Evolutionary conservation across 1,140 invertebrate genomes (phyloP).

Genomic region (Babylonia areolata): DNA sequence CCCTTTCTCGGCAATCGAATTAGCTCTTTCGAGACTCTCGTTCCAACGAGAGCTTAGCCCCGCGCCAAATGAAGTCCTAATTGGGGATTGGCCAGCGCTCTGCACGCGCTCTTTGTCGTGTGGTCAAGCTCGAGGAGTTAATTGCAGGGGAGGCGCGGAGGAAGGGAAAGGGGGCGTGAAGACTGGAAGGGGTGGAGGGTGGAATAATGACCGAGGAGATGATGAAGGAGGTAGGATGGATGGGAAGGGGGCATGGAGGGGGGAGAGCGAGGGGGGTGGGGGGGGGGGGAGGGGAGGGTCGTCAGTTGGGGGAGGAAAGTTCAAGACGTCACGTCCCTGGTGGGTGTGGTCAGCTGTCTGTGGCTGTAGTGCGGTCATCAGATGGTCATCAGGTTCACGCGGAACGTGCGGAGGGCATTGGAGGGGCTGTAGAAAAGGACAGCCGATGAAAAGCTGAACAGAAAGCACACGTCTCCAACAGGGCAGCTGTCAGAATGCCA

Average conservation of each 20-base stretch:
- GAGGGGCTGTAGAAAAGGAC: too few species aligned
- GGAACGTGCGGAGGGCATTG: too few species aligned
- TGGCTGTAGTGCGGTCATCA: background rate
- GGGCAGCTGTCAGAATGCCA: too few species aligned
- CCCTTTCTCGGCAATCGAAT: slow-evolving; percentile 38
- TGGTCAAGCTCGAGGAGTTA: slow-evolving; percentile 29
- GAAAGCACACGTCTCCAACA: too few species aligned
- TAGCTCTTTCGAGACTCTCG: slow-evolving; percentile 38
- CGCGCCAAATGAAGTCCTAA: slow-evolving; percentile 34
- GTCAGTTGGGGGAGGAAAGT: background rate
- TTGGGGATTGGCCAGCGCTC: slow-evolving; percentile 36
- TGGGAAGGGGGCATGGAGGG: background rate
- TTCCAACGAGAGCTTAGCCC: slow-evolving; percentile 26
- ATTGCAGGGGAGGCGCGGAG: slow-evolving; percentile 21
- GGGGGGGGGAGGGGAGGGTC: background rate
- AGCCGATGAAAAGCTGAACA: too few species aligned
- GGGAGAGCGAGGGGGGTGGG: background rate
- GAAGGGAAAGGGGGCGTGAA: background rate
- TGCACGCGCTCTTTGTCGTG: slow-evolving; percentile 30
- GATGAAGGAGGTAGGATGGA: background rate
- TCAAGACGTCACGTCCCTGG: background rate
- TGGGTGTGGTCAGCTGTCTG: background rate
- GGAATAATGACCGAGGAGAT: background rate
- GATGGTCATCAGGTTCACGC: too few species aligned
- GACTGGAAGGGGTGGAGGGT: background rate